Percentiles rank a stretch among this genome's conserved stretches.
These are phyloP conservation scores for Bubo blakistoni DNA, from an alignment of 2,113 vertebrate genomes.

Conservation along the genomic window DNA sequence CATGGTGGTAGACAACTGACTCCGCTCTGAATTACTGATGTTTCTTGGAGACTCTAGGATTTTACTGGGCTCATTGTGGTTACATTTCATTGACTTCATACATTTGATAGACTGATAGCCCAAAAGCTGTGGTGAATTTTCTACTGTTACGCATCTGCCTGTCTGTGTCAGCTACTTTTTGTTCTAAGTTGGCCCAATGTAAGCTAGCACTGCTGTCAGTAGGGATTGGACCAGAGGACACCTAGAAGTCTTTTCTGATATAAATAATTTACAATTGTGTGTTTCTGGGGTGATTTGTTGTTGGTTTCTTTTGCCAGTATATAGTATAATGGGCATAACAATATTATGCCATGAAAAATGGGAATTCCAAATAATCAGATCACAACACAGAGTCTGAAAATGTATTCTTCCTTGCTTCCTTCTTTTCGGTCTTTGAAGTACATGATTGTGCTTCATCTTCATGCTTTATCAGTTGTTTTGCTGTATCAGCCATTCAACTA, in stretches of 20 bases:
- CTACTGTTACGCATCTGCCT: accelerated
- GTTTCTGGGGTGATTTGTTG: background rate
- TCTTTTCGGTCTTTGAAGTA: background rate
- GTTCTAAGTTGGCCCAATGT: background rate
- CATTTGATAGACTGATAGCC: background rate
- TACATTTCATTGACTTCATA: background rate
- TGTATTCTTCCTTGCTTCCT: background rate
- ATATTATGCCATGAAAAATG: slow-evolving; percentile 31
- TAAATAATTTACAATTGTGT: background rate
- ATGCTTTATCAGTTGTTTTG: background rate
- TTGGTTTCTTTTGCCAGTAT: background rate
- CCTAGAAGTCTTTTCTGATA: background rate
- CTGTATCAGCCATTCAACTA: background rate
- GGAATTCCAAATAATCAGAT: slow-evolving; percentile 31
- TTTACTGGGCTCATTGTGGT: background rate
- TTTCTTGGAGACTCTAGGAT: background rate
- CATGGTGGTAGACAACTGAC: background rate
- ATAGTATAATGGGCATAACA: slow-evolving; percentile 1
- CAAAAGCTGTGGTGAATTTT: background rate
- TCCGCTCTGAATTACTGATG: background rate
- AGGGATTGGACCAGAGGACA: background rate
- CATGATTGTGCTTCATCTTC: background rate
- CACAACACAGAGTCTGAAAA: background rate
- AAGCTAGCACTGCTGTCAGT: background rate
- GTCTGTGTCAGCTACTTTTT: background rate